Conservation (phyloP, 2,113 vertebrate genomes). For the Crotalus viridis region DNA sequence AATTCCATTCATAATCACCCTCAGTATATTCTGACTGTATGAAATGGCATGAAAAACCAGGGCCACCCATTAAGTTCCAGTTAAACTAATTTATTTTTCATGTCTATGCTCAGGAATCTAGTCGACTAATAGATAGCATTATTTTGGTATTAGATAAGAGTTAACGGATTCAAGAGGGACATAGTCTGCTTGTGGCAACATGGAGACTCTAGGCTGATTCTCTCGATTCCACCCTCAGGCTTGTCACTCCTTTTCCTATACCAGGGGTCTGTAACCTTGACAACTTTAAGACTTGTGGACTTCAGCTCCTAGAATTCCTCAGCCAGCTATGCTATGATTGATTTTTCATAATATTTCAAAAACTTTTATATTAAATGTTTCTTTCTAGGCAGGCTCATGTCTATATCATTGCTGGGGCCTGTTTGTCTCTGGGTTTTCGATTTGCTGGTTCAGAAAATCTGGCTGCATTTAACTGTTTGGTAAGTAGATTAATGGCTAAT, state of each 20-base stretch:
- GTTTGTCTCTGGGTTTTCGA: slow-evolving; percentile 91
- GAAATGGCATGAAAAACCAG: too few relatives aligned
- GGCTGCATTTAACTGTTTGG: slow-evolving; percentile 94
- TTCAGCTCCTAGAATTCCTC: too few relatives aligned
- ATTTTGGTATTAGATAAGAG: too few relatives aligned
- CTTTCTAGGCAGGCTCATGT: slow-evolving; percentile 90
- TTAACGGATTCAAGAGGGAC: too few relatives aligned
- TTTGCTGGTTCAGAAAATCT: slow-evolving; percentile 95
- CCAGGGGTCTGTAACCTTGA: too few relatives aligned
- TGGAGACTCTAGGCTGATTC: background rate
- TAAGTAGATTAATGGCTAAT: slow-evolving; percentile 50
- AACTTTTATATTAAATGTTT: slow-evolving; percentile 13
- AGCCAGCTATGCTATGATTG: background rate
- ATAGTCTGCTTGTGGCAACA: background rate
- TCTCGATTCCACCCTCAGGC: background rate
- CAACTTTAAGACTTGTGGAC: too few relatives aligned
- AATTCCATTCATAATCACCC: too few relatives aligned
- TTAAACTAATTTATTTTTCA: too few relatives aligned
- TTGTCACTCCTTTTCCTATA: background rate
- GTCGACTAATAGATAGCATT: too few relatives aligned
- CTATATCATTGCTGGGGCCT: slow-evolving; percentile 96
- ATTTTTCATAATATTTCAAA: background rate
- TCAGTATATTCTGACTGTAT: too few relatives aligned
- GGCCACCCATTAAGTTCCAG: too few relatives aligned
- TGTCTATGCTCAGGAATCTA: too few relatives aligned